Evolutionary conservation across 2,113 vertebrate genomes (phyloP).

Genomic region (Tapirus terrestris): DNA sequence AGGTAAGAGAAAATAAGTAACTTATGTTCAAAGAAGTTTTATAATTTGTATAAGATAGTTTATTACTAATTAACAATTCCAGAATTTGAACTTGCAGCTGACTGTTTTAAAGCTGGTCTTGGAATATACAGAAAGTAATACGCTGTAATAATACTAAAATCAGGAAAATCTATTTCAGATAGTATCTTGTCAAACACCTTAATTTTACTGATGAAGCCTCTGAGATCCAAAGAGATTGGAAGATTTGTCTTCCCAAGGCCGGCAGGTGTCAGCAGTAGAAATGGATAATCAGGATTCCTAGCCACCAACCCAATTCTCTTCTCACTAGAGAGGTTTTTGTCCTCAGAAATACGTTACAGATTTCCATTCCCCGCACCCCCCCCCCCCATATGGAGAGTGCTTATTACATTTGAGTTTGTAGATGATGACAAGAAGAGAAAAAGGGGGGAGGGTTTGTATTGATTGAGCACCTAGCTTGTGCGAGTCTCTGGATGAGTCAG

Average conservation of each 20-base stretch:
- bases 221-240: not conserved
- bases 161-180: conserved; percentile 27
- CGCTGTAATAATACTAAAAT: conserved; percentile 35
- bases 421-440: not conserved
- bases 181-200: not conserved
- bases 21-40: not conserved
- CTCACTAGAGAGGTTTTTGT: not conserved
- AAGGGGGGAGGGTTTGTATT: not conserved
- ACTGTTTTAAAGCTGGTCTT: not conserved
- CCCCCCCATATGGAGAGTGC: not conserved
- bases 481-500: not conserved
- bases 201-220: conserved; percentile 27
- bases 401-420: not conserved
- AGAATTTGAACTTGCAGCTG: not conserved
- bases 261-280: not conserved
- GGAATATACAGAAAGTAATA: not conserved
- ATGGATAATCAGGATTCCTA: not conserved
- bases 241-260: not conserved
- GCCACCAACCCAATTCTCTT: not conserved
- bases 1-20: conserved; percentile 30
- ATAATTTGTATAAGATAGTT: conserved; percentile 27
- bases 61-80: conserved; percentile 19
- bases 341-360: not conserved
- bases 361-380: not conserved
- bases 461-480: not conserved